Percentiles rank a stretch among this genome's conserved stretches.
phyloP scores from a whole-genome alignment of 2,113 vertebrate species.

The Corvus cornix region DNA sequence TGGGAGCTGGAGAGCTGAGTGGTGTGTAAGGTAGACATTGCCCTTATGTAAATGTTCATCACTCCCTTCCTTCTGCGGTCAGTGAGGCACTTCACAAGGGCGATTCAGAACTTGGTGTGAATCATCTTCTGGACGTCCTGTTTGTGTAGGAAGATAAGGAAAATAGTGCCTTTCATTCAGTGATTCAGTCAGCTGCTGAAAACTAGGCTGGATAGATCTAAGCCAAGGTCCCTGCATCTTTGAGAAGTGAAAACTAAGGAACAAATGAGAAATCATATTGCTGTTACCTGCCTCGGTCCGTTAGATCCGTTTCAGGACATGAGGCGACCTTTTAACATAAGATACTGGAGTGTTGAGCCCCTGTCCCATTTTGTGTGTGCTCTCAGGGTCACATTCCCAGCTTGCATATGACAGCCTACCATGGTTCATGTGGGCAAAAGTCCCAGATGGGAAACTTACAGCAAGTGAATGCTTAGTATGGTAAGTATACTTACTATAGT shows the following conservation, averaged over 20 bases:
- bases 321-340: background rate
- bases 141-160: background rate
- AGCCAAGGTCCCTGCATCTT: background rate
- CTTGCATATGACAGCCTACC: background rate
- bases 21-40: background rate
- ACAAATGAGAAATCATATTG: background rate
- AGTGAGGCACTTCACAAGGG: background rate
- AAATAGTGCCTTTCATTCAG: background rate
- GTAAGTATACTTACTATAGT: background rate
- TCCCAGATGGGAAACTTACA: background rate
- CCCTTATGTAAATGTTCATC: background rate
- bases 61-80: background rate
- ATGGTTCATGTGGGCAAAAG: background rate
- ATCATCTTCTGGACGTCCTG: background rate
- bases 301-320: background rate
- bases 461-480: background rate
- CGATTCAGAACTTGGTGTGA: background rate
- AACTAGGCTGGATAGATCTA: background rate
- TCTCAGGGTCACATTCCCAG: accelerated
- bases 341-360: background rate
- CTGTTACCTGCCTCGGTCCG: background rate
- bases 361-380: accelerated
- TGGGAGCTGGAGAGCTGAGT: background rate
- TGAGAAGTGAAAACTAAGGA: background rate
- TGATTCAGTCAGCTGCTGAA: background rate